Percentiles rank a stretch among this genome's conserved stretches.
Conservation (phyloP, 2,888 invertebrate genomes). For the Automeris io region DNA sequence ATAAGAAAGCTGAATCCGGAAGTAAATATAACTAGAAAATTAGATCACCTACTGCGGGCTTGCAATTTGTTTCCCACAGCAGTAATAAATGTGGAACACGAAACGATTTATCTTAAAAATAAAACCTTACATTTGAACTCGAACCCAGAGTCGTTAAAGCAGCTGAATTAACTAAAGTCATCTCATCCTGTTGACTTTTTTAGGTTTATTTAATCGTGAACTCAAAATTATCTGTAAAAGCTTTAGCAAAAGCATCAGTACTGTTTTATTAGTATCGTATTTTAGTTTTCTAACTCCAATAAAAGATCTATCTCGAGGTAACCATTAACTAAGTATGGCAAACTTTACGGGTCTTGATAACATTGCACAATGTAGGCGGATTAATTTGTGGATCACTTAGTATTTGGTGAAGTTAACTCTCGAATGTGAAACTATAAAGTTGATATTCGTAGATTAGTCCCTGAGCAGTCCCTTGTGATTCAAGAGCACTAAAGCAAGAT, state of each 20-base stretch:
- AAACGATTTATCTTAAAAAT: too few species aligned
- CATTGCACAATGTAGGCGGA: conserved; percentile 20
- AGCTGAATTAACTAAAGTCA: not conserved
- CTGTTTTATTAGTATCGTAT: conserved; percentile 11
- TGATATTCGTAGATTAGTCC: not conserved
- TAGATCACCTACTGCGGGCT: too few species aligned
- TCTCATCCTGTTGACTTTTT: not conserved
- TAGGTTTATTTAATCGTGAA: conserved; percentile 1
- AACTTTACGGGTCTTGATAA: conserved; percentile 22
- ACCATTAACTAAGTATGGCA: conserved; percentile 22
- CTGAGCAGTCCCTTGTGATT: not conserved
- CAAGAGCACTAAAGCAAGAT: not conserved
- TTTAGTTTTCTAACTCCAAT: conserved; percentile 15
- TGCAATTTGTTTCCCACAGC: too few species aligned
- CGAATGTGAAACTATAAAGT: not conserved
- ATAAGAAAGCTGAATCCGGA: too few species aligned
- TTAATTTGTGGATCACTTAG: conserved; percentile 18
- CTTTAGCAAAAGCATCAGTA: not conserved
- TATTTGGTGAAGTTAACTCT: conserved; percentile 11
- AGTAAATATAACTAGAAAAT: too few species aligned
- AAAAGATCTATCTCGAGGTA: conserved; percentile 18
- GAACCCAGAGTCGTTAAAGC: too few species aligned
- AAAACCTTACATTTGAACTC: too few species aligned
- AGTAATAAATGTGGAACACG: too few species aligned
- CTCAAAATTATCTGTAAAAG: not conserved